These are phyloP conservation scores for Mormyrops attenuatus DNA, from an alignment of 2,797 vertebrate species.

Conservation along the genomic window DNA sequence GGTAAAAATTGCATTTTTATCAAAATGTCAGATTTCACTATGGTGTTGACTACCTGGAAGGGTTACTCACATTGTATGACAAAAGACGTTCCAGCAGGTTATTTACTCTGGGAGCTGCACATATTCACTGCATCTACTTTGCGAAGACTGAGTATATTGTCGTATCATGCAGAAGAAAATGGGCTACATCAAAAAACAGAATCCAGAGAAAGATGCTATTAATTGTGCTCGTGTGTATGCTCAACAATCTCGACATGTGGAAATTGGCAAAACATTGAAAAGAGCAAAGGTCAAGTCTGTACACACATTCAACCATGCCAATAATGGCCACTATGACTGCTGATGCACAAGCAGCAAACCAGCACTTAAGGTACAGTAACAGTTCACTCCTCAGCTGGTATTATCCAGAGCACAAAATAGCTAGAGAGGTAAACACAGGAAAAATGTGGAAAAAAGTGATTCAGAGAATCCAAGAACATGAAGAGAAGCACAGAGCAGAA, in stretches of 20 bases:
- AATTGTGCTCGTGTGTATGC: neutral
- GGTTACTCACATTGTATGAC: neutral
- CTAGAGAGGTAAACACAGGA: neutral
- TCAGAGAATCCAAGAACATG: neutral
- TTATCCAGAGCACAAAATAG: neutral
- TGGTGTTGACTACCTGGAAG: neutral
- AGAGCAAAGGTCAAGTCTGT: neutral
- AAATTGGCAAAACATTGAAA: neutral
- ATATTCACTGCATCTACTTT: neutral
- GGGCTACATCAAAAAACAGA: neutral
- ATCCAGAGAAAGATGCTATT: neutral
- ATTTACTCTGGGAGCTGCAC: neutral
- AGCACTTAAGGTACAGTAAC: neutral
- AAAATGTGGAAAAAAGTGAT: neutral
- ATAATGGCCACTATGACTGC: neutral
- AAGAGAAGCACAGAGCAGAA: neutral
- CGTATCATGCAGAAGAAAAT: neutral
- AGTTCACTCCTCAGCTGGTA: neutral
- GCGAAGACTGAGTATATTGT: neutral
- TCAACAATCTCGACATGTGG: neutral
- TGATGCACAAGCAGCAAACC: neutral
- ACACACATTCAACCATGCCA: neutral
- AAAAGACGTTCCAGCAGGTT: neutral
- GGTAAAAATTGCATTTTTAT: neutral
- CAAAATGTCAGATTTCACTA: neutral